Evolutionary conservation across 2,888 invertebrate genomes (phyloP).

Genomic region (Spisula solida): DNA sequence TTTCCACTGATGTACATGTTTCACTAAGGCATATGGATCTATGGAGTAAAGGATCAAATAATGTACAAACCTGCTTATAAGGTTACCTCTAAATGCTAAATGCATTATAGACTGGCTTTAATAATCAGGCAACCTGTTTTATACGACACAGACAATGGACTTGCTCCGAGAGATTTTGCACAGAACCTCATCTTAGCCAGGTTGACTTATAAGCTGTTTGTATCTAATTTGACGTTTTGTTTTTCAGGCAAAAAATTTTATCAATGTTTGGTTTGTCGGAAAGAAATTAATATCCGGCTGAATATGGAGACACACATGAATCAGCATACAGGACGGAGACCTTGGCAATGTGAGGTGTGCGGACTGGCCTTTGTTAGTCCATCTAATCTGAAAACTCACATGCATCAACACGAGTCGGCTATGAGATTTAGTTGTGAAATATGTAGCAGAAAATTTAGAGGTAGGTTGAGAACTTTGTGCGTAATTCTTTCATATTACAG

Average conservation of each 20-base stretch:
- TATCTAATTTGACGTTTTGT: not conserved
- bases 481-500: not conserved
- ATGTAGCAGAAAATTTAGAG: constrained; percentile 54
- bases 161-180: too few species aligned
- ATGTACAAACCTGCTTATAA: too few species aligned
- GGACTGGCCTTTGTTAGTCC: constrained; percentile 52
- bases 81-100: too few species aligned
- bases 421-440: constrained; percentile 43
- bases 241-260: constrained; percentile 46
- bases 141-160: too few species aligned
- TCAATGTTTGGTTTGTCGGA: constrained; percentile 39
- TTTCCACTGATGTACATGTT: too few species aligned
- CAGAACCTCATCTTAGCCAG: too few species aligned
- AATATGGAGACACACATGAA: constrained; percentile 49
- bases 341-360: constrained; percentile 62
- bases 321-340: constrained; percentile 49
- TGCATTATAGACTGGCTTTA: too few species aligned
- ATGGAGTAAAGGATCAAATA: too few species aligned
- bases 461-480: constrained; percentile 8
- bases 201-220: too few species aligned
- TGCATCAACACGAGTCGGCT: constrained; percentile 40
- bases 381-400: constrained; percentile 52
- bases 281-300: constrained; percentile 26
- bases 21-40: too few species aligned
- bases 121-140: too few species aligned